Percentiles rank a stretch among this genome's conserved stretches.
These are phyloP conservation scores for Hedychridium roseum DNA, from an alignment of 2,888 invertebrate species.

Conservation along the genomic window DNA sequence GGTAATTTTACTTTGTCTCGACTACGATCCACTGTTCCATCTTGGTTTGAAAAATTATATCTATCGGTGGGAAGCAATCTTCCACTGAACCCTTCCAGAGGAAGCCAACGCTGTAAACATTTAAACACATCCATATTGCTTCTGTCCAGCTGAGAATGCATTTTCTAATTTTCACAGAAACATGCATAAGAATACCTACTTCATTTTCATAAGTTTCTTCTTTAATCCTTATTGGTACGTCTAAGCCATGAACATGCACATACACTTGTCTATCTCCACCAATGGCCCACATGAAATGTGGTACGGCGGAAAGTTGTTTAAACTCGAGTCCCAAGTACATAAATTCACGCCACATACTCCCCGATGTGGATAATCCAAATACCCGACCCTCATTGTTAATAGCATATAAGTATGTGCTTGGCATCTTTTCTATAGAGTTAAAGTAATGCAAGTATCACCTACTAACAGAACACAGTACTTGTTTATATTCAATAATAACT, in stretches of 20 bases:
- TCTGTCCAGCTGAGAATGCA: too few species aligned
- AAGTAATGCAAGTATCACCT: neutral
- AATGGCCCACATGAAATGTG: slow-evolving; percentile 90
- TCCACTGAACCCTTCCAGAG: slow-evolving; percentile 86
- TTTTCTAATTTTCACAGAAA: too few species aligned
- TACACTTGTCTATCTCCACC: slow-evolving; percentile 94
- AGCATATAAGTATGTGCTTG: slow-evolving; percentile 80
- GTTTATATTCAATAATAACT: too few species aligned
- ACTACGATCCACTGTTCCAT: slow-evolving; percentile 81
- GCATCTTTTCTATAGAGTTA: slow-evolving; percentile 63
- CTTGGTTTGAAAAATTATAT: slow-evolving; percentile 83
- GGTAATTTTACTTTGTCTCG: slow-evolving; percentile 86
- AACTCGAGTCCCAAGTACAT: slow-evolving; percentile 87
- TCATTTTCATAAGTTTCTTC: slow-evolving; percentile 94
- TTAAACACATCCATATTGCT: too few species aligned
- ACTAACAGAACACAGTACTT: neutral
- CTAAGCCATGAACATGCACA: slow-evolving; percentile 87
- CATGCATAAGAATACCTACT: too few species aligned
- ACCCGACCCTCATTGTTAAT: slow-evolving; percentile 90
- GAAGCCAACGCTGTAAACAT: slow-evolving; percentile 83
- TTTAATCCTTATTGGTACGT: slow-evolving; percentile 88
- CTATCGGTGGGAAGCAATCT: slow-evolving; percentile 88
- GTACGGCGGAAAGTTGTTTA: slow-evolving; percentile 85
- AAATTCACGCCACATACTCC: slow-evolving; percentile 86
- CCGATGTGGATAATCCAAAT: slow-evolving; percentile 82